Evolutionary conservation across 2,113 vertebrate species (phyloP), one percentile per base, ranked within the genome.

Genomic region (Myrmecophaga tridactyla): DNA sequence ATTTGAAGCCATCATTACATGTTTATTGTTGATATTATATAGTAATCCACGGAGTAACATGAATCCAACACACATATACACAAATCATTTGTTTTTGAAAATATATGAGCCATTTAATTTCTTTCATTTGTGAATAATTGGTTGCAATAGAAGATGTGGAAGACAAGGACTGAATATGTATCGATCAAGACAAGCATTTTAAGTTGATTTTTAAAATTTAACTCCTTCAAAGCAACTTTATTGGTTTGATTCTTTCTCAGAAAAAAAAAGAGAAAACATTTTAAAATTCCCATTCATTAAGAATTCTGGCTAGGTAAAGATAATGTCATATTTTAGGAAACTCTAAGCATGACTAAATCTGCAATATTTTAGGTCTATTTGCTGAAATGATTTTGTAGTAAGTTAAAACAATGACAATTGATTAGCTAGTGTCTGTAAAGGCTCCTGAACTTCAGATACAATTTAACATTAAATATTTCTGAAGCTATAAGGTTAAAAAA

Each of bases 371-470:
- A 73, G 27, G 18, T 85, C 3, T 14, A 91, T 62, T 89, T 83
- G 62, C 41, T 86, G 13, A 89, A 72, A 36, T 70, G 8, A 89
- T 83, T 93, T 91, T 88, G 17, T 41, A 77, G 72, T 90, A 77
- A 62, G 51, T 84, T 90, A 63, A 96, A 96, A 58, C 39, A 82
- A 84, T 2, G 43, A 51, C 91, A 85, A 88, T 92, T 89, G 53
- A 86, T 82, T 80, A 53, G 20, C 5, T 12, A 96, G 31, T 84
- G 17, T 34, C 23, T 92, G 60, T 58, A 85, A 76, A 90, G 18
- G 63, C 8, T 76, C 3, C 29, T 39, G 46, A 88, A 89, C 46
- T 76, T 62, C 76, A 82, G 8, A 69, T 73, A 78, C 14, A 93
- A 75, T 53, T 95, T 78, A 90, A 63, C 21, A 12, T 62, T 69